These are phyloP conservation scores for Glandiceps talaboti DNA, from an alignment of 53 echinoderm and acorn worm species.

Conservation along the genomic window DNA sequence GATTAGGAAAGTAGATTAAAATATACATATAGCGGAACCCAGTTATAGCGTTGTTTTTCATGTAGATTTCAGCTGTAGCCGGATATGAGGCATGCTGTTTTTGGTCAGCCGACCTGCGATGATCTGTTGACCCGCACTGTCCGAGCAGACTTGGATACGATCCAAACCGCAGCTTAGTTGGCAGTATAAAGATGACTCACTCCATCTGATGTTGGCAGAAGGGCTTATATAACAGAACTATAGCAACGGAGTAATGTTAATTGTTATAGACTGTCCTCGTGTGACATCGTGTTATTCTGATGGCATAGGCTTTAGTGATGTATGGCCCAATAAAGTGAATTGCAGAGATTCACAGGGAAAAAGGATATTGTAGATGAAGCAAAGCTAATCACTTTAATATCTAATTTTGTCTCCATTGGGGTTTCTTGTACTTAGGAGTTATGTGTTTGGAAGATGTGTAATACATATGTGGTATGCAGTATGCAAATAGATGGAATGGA, in stretches of 20 bases:
- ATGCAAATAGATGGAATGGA: neutral
- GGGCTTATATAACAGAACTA: neutral
- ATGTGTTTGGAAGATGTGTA: neutral
- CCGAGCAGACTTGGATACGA: neutral
- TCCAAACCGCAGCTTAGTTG: neutral
- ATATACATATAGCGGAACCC: too few relatives aligned
- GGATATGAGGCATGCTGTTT: too few relatives aligned
- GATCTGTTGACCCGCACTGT: neutral
- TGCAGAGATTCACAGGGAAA: too few relatives aligned
- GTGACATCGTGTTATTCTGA: too few relatives aligned
- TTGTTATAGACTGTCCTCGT: neutral
- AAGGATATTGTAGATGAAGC: too few relatives aligned
- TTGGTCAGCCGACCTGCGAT: neutral
- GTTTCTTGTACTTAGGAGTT: neutral
- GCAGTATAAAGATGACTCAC: neutral
- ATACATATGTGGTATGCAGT: neutral
- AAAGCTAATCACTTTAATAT: too few relatives aligned
- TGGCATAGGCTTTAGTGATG: too few relatives aligned
- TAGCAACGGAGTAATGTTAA: neutral
- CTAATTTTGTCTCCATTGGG: too few relatives aligned
- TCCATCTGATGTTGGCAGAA: neutral
- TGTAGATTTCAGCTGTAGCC: too few relatives aligned
- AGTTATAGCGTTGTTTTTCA: too few relatives aligned
- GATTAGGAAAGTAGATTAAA: too few relatives aligned
- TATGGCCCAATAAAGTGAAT: too few relatives aligned